A percentile compares a stretch with the other conserved stretches of the same genome.
These are phyloP conservation scores for Brachyhypopomus occidentalis DNA, from an alignment of 2,113 vertebrate species.

Conservation along the genomic window DNA sequence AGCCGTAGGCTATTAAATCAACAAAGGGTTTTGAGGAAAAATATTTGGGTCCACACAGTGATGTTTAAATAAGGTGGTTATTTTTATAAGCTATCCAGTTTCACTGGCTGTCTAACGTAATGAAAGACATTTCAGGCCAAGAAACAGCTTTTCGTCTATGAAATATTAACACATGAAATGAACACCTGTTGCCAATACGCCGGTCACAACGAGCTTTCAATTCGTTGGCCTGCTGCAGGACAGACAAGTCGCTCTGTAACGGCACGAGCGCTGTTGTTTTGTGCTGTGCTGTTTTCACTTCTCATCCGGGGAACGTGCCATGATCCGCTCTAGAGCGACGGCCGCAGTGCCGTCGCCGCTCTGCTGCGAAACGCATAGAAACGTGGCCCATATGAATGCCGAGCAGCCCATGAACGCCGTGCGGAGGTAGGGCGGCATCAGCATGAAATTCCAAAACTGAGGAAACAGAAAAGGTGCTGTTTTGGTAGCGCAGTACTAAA, in stretches of 20 bases:
- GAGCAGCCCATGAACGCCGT: slow-evolving; percentile 88
- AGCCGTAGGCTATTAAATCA: no score
- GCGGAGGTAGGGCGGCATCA: slow-evolving; percentile 83
- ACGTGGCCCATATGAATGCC: slow-evolving; percentile 89
- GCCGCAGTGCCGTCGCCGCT: slow-evolving; percentile 80
- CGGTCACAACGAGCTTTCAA: background rate
- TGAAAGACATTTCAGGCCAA: slow-evolving; percentile 7
- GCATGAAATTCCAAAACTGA: slow-evolving; percentile 88
- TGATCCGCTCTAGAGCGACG: slow-evolving; percentile 71
- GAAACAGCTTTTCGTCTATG: background rate
- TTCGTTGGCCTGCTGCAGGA: background rate
- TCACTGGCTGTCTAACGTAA: slow-evolving; percentile 19
- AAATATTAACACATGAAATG: background rate
- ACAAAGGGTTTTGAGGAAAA: background rate
- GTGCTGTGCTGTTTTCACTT: slow-evolving; percentile 19
- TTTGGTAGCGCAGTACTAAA: background rate
- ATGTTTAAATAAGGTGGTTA: background rate
- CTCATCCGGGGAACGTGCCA: slow-evolving; percentile 67
- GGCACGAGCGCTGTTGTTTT: slow-evolving; percentile 20
- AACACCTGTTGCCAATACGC: background rate
- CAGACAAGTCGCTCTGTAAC: background rate
- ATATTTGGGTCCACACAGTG: background rate
- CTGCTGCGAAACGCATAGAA: slow-evolving; percentile 88
- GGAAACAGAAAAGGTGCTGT: background rate
- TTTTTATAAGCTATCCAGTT: slow-evolving; percentile 17